A percentile compares a stretch with the other conserved stretches of the same genome.
Conservation (phyloP, 2,888 invertebrate species). For the Volucella inanis region DNA sequence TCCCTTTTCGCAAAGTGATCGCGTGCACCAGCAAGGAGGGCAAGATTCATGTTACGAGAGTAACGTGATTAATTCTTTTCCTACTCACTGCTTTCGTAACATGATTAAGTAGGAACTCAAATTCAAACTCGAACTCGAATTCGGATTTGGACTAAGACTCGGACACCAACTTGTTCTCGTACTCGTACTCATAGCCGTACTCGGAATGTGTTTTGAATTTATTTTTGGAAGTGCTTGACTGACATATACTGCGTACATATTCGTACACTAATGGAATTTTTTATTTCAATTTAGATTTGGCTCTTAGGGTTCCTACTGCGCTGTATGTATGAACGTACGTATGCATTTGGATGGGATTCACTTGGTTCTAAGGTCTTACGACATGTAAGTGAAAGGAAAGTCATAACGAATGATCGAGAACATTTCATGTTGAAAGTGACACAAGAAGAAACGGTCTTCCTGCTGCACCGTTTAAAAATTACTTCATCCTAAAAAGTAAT, state of each 20-base stretch:
- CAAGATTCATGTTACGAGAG: slow-evolving; percentile 69
- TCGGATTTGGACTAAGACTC: too few species aligned
- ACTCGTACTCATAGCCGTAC: slow-evolving; percentile 26
- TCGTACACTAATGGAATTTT: slow-evolving; percentile 47
- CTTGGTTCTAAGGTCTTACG: slow-evolving; percentile 3
- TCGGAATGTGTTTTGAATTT: slow-evolving; percentile 53
- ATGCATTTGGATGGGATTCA: not conserved
- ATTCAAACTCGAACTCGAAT: slow-evolving; percentile 15
- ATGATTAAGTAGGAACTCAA: slow-evolving; percentile 58
- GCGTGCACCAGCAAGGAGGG: slow-evolving; percentile 53
- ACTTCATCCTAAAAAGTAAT: too few species aligned
- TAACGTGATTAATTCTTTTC: slow-evolving; percentile 70
- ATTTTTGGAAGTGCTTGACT: slow-evolving; percentile 40
- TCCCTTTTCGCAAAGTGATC: slow-evolving; percentile 66
- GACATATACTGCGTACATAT: slow-evolving; percentile 42
- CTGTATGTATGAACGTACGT: slow-evolving; percentile 11
- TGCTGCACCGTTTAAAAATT: too few species aligned
- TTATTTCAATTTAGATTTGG: slow-evolving; percentile 41
- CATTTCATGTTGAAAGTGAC: slow-evolving; percentile 56
- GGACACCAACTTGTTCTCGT: not conserved
- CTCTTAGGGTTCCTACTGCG: slow-evolving; percentile 10
- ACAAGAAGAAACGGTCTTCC: slow-evolving; percentile 5
- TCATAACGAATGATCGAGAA: slow-evolving; percentile 47
- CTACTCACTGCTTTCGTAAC: slow-evolving; percentile 69
- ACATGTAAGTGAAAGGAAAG: slow-evolving; percentile 62